Conservation (phyloP, 2,113 vertebrate genomes). For the Uropsilus gracilis region DNA sequence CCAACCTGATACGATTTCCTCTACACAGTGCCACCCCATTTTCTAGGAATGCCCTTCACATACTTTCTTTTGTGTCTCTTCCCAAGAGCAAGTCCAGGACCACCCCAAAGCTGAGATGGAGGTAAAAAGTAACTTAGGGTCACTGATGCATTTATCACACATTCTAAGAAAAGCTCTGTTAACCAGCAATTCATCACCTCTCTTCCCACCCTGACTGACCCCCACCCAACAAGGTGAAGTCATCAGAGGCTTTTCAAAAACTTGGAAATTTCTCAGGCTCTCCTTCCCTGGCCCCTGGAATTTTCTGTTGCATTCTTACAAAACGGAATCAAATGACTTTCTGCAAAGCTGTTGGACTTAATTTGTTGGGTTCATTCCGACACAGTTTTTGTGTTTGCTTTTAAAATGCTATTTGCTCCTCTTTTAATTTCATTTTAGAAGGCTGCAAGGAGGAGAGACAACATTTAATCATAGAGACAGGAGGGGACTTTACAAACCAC, state of each 20-base stretch:
- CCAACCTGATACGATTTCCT: neutral
- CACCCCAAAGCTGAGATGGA: neutral
- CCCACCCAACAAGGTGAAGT: neutral
- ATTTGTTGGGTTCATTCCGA: neutral
- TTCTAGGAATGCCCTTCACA: neutral
- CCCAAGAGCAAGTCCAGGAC: neutral
- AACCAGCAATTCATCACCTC: neutral
- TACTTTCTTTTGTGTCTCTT: neutral
- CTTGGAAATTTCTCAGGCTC: neutral
- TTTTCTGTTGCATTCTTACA: neutral
- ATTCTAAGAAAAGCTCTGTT: neutral
- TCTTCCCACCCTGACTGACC: neutral
- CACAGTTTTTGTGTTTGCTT: neutral
- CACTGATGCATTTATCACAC: neutral
- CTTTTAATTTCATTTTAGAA: conserved; percentile 63
- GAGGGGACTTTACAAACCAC: conserved; percentile 42
- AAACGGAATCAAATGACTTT: neutral
- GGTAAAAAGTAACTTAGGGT: neutral
- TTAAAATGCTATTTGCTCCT: conserved; percentile 39
- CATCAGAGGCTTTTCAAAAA: neutral
- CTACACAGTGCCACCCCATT: neutral
- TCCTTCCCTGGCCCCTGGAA: neutral
- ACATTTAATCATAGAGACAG: neutral
- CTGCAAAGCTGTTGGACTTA: neutral
- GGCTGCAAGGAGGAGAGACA: conserved; percentile 26